These are phyloP conservation scores for Tachysurus fulvidraco DNA, from an alignment of 2,113 vertebrate species.

Conservation along the genomic window DNA sequence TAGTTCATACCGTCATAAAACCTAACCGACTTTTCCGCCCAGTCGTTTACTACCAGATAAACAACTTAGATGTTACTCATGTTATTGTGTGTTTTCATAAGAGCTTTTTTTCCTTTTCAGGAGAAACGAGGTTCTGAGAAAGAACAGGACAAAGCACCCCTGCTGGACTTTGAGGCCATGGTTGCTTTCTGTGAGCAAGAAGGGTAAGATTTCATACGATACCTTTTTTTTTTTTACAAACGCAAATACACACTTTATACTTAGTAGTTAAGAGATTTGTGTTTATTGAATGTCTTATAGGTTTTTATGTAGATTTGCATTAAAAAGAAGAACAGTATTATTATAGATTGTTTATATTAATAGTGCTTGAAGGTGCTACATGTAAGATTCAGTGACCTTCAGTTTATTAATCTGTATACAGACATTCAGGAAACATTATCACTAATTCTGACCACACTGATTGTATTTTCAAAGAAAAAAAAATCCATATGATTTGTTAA, in stretches of 20 bases:
- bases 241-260: not conserved
- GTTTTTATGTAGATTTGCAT: not conserved
- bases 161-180: conserved; percentile 87
- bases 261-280: not conserved
- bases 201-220: conserved; percentile 62
- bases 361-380: not conserved
- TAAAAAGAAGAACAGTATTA: not conserved
- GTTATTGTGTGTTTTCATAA: not conserved
- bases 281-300: conserved; percentile 27
- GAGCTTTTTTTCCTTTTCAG: conserved; percentile 65
- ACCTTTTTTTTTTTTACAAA: not conserved
- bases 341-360: not conserved
- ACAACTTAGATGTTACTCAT: not conserved
- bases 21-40: not conserved
- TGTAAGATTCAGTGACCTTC: not conserved
- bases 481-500: not conserved
- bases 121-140: conserved; percentile 83
- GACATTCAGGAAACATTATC: not conserved
- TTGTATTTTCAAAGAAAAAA: not conserved
- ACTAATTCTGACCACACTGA: not conserved
- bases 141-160: conserved; percentile 79
- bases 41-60: not conserved
- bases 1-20: not conserved
- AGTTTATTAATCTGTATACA: not conserved
- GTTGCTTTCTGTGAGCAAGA: conserved; percentile 85